A percentile compares a stretch with the other conserved stretches of the same genome.
Evolutionary conservation across 2,797 vertebrate genomes (phyloP).

Genomic region (Malurus leucopterus): DNA sequence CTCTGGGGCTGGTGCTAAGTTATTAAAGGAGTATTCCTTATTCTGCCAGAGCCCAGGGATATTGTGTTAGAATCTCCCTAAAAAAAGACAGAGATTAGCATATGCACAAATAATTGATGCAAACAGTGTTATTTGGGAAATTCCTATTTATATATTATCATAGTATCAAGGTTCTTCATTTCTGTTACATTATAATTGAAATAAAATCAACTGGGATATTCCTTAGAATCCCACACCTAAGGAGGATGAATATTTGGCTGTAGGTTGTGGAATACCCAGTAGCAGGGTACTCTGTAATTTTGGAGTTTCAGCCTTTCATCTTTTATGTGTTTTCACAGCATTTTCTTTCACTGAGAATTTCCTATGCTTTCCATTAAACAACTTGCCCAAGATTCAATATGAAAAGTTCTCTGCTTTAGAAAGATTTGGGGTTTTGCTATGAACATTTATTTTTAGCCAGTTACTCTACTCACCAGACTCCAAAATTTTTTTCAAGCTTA

Average conservation of each 20-base stretch:
- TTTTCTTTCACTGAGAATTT: neutral
- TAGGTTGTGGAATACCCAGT: neutral
- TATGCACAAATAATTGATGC: neutral
- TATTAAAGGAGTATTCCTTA: neutral
- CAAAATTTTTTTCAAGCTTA: neutral
- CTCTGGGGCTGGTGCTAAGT: neutral
- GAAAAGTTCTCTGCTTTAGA: neutral
- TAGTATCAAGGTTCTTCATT: neutral
- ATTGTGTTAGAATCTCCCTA: neutral
- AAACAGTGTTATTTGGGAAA: neutral
- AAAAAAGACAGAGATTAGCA: neutral
- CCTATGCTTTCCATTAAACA: neutral
- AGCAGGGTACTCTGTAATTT: neutral
- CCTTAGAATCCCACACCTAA: neutral
- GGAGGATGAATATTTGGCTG: neutral
- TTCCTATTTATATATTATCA: neutral
- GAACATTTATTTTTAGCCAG: neutral
- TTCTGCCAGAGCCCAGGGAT: neutral
- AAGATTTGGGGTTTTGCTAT: neutral
- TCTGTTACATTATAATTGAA: neutral
- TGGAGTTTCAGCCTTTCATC: neutral
- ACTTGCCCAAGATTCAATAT: neutral
- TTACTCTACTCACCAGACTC: neutral
- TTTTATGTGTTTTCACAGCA: neutral
- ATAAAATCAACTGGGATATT: neutral